Percentiles rank a stretch among this genome's conserved stretches.
These are phyloP conservation scores for Prosapia bicincta DNA, from an alignment of 2,888 invertebrate genomes.

Conservation along the genomic window DNA sequence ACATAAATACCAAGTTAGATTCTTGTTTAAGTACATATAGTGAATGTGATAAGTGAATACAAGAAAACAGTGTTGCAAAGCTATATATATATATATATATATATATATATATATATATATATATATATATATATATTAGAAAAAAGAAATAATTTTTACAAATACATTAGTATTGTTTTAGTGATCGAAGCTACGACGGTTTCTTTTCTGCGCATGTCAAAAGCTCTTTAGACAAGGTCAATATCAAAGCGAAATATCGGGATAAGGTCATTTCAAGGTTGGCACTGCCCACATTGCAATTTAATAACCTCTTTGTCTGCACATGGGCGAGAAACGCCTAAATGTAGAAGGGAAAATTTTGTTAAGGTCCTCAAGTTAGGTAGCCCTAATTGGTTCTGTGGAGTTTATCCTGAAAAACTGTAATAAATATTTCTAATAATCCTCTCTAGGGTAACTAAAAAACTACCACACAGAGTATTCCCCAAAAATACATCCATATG, in stretches of 20 bases:
- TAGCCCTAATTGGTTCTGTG: not conserved
- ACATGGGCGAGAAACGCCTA: not conserved
- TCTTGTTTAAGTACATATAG: too few species aligned
- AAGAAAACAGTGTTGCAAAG: too few species aligned
- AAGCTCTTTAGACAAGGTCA: not conserved
- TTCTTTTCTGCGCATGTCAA: not conserved
- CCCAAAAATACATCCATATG: too few species aligned
- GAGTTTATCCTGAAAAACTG: not conserved
- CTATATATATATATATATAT: too few species aligned
- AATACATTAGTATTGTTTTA: too few species aligned
- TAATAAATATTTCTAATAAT: not conserved
- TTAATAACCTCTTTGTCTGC: not conserved
- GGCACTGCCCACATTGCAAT: not conserved
- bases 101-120: too few species aligned
- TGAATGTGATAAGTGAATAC: too few species aligned
- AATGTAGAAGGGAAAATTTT: not conserved
- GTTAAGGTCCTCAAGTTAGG: not conserved
- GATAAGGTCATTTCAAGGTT: not conserved
- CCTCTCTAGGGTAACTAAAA: too few species aligned
- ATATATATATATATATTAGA: too few species aligned
- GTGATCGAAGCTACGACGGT: not conserved
- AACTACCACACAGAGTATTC: too few species aligned
- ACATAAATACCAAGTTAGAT: too few species aligned
- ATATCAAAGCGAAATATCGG: not conserved
- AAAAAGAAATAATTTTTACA: too few species aligned